Base-by-base conservation (phyloP, 2,888 invertebrate genomes). In the Seladonia tumulorum region DNA sequence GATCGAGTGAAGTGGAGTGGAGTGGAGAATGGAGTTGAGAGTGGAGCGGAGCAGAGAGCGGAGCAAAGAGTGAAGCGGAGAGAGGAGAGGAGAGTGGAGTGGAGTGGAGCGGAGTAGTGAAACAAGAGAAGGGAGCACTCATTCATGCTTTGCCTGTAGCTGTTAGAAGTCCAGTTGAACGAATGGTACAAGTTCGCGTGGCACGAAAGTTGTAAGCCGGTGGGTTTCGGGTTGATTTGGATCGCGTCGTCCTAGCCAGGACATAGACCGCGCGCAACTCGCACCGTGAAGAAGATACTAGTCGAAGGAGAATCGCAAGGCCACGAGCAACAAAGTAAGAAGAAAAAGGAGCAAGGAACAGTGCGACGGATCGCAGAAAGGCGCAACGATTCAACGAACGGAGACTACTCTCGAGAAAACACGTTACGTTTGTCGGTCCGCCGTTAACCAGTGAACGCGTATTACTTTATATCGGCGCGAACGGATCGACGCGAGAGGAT, bases 101-200 rank as follows among this genome's bases (percentile, higher is more conserved):
- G 12, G 82, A 76, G 25, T 76, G 82, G 79, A 84, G 83, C 75
- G 88, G 89, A 86, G 87, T 84, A 86, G 82, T 76, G 83, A 83
- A 87, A 82, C 86, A 72, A 84, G 76, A 82, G 86, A 93, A 92
- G 94, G 94, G 94, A 93, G 93, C 92, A 94, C 92, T 94, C 94
- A 94, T 94, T 94, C 94, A 94, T 94, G 93, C 92, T 94, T 94
- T 93, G 94, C 93, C 93, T 93, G 92, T 92, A 91, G 93, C 93
- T 92, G 84, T 90, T 92, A 93, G 92, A 93, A 94, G 94, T 94
- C 93, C 94, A 94, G 94, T 94, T 93, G 92, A 93, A 91, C 92
- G 89, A 88, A 92, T 92, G 92, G 93, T 93, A 93, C 93, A 94
- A 93, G 94, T 93, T 93, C 91, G 94, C 92, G 93, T 92, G 91